Conservation (phyloP, 2,888 invertebrate species). For the Agrotis puta region DNA sequence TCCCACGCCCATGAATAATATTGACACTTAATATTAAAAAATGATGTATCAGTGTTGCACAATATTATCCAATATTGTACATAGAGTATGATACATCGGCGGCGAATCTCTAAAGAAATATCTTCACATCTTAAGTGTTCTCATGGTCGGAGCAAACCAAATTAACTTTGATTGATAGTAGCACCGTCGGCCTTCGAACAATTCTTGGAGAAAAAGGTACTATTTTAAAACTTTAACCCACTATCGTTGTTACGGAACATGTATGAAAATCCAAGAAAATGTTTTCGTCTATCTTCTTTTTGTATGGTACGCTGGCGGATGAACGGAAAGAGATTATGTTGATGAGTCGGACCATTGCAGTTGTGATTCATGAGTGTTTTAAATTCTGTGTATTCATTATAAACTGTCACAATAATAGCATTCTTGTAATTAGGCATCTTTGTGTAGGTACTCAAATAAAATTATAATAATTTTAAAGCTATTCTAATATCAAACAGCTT, state of each 20-base stretch:
- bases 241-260: slow-evolving; percentile 1
- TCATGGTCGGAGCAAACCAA: slow-evolving; percentile 26
- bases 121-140: slow-evolving; percentile 6
- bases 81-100: background rate
- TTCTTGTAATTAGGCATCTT: too few species aligned
- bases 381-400: background rate
- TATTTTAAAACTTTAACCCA: background rate
- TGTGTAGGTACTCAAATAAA: too few species aligned
- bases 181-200: slow-evolving; percentile 10
- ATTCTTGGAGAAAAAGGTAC: slow-evolving; percentile 1
- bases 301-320: background rate
- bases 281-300: slow-evolving; percentile 16
- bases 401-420: background rate
- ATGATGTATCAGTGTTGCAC: background rate
- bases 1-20: too few species aligned
- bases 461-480: too few species aligned
- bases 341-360: background rate
- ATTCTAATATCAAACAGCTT: too few species aligned
- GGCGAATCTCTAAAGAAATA: background rate
- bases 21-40: too few species aligned
- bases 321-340: background rate
- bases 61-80: background rate
- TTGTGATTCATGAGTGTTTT: background rate
- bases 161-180: slow-evolving; percentile 42
- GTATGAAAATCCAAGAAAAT: background rate